Base-by-base conservation (phyloP, 2,113 vertebrate species). In the Zootoca vivipara region DNA sequence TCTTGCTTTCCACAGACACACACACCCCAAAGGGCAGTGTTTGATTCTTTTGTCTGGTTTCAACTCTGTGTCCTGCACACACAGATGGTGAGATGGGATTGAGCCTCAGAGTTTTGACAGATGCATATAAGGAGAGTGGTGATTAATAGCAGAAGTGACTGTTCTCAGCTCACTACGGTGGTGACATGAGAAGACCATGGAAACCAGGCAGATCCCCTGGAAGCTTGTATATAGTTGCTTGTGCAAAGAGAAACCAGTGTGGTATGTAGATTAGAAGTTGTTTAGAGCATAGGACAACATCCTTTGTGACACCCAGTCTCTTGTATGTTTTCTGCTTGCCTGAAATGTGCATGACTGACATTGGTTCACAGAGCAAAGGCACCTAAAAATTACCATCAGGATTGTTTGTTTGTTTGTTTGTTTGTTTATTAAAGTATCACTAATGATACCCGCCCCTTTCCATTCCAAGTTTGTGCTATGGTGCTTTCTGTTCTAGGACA, bases 81-180 rank as follows among this genome's bases (percentile, higher is more conserved):
- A 0, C 72, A 35, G 85, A 73, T 33, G 33, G 16, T 6, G 72
- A 86, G 89, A 85, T 91, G 85, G 91, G 35, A 35, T 10, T 22
- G 86, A 91, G 90, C 94, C 92, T 90, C 69, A 0, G 92, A 92
- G 73, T 56, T 65, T 1, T n/a, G 78, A 8, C 0, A 0, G 18
- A 12, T 22, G 28, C 89, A 13, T 24, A 90, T 52, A 70, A 83
- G 84, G 89, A 74, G 12, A 88, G 89, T 84, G 85, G 70, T 46
- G 86, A 64, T 20, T 67, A 89, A 75, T 16, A 75, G 90, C 40
- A 18, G 24, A 78, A 58, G 80, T 86, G 89, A 85, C 80, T 74
- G 80, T 89, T 94, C 88, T 2, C 87, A n/a, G 85, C 69, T 85
- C 40, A 89, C 92, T 91, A 85, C 90, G 83, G 90, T 88, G 93